Evolutionary conservation across 2,113 vertebrate genomes (phyloP).

Genomic region (Rousettus leschenaultii): DNA sequence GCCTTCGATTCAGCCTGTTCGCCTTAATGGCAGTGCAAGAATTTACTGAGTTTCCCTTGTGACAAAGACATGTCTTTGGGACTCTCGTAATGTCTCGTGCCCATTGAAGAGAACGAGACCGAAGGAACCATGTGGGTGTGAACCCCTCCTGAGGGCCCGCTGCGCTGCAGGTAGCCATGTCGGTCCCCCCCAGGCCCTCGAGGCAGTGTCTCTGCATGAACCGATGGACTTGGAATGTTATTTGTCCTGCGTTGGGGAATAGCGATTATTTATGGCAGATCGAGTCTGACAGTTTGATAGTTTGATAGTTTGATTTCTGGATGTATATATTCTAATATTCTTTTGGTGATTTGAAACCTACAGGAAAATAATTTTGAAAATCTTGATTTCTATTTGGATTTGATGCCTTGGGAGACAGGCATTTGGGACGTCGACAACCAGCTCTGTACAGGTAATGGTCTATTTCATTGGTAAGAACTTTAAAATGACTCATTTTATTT

Average conservation of each 20-base stretch:
- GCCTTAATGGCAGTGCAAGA: neutral
- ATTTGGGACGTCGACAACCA: conserved; percentile 81
- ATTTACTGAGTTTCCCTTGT: neutral
- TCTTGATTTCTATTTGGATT: conserved; percentile 91
- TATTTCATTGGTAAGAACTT: neutral
- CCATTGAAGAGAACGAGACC: neutral
- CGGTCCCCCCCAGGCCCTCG: neutral
- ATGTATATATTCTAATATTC: conserved; percentile 8
- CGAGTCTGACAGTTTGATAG: neutral
- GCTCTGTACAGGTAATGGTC: conserved; percentile 84
- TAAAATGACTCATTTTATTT: neutral
- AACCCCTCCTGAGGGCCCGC: neutral
- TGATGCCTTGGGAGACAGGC: conserved; percentile 86
- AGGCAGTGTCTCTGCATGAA: neutral
- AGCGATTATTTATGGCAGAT: neutral
- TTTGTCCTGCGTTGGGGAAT: neutral
- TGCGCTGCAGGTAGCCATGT: neutral
- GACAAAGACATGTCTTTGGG: neutral
- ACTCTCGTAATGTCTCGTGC: neutral
- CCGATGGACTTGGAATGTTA: neutral
- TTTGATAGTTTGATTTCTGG: neutral
- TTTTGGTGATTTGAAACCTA: conserved; percentile 67
- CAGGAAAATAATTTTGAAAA: conserved; percentile 85
- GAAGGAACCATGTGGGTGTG: neutral
- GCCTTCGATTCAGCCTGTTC: neutral